Base-by-base conservation (phyloP, 2,797 vertebrate genomes). In the Lophotriccus pileatus region DNA sequence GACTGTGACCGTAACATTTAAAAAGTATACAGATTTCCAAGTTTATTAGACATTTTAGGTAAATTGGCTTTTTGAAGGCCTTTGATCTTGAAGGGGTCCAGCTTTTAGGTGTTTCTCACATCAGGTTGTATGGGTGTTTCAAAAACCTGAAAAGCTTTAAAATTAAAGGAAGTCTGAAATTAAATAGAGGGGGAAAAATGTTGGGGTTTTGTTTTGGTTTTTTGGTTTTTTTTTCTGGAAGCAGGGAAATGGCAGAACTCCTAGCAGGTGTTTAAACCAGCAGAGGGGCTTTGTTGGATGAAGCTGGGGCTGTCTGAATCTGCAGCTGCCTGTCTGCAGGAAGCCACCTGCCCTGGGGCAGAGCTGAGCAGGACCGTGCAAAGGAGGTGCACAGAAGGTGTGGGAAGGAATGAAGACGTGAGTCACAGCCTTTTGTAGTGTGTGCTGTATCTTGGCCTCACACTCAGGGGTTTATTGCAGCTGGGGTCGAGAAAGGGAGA, bases 381-480 rank as follows among this genome's bases (percentile, higher is more conserved):
- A 14, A 49, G 59, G 39, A 39, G 10, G 24, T 2, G 6, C 8
- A 6, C 36, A 15, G 44, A 10, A 39, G 63, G 3, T 17, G 28
- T 8, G 20, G 0, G 32, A 5, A 34, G 32, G 9, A 34, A 4
- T 0, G 3, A 15, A 12, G 41, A 13, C 27, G 12, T 22, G 9
- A 28, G 49, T 24, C 49, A 9, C 30, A 2, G 6, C 14, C 37
- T 2, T 46, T 20, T 43, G 36, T 32, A 23, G 16, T 0, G 5
- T 9, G 4, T 16, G 1, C 23, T 39, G 1, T 8, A 7, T 2
- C 52, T 37, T n/a, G 78, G 24, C n/a, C 46, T 49, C 32, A 10
- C 19, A 5, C 34, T 4, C 3, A 2, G 12, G 21, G 28, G 21
- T 7, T 60, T 32, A 10, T 30, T 46, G 60, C 72, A 56, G 58